These are phyloP conservation scores for Barbus barbus DNA, from an alignment of 2,113 vertebrate species.

Conservation along the genomic window DNA sequence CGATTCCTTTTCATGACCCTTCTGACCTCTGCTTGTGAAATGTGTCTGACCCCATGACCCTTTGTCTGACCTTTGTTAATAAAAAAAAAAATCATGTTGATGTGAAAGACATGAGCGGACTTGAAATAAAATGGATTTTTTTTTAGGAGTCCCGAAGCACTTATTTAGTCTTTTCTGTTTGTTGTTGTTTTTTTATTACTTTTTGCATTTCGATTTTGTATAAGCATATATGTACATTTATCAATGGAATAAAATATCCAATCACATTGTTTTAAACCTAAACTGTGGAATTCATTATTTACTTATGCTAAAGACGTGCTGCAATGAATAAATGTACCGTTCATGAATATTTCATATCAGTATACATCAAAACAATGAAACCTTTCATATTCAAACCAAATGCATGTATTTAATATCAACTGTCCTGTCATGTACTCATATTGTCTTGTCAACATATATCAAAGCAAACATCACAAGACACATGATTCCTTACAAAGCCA, in stretches of 20 bases:
- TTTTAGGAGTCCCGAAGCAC: conserved; percentile 65
- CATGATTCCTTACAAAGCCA: background rate
- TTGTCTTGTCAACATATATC: background rate
- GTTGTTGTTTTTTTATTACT: conserved; percentile 60
- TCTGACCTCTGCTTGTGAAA: conserved; percentile 27
- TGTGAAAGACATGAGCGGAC: conserved; percentile 64
- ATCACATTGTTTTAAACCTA: conserved; percentile 73
- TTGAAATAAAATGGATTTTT: conserved; percentile 67
- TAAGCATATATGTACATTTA: conserved; percentile 32
- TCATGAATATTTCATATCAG: conserved; percentile 14
- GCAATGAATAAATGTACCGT: background rate
- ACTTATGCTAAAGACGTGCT: conserved; percentile 53
- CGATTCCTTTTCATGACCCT: conserved; percentile 1
- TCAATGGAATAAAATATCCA: conserved; percentile 79
- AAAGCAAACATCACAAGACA: background rate
- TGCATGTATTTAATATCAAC: background rate
- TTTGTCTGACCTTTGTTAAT: conserved; percentile 59
- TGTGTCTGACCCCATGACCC: conserved; percentile 54
- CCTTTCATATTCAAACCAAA: background rate
- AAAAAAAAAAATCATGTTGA: conserved; percentile 54
- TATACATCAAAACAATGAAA: background rate
- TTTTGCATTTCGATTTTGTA: conserved; percentile 36
- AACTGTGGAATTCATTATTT: conserved; percentile 75
- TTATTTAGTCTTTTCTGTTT: conserved; percentile 55
- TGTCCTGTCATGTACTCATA: background rate